Conservation (phyloP, 2,888 invertebrate genomes). For the Stenodera caucasica region DNA sequence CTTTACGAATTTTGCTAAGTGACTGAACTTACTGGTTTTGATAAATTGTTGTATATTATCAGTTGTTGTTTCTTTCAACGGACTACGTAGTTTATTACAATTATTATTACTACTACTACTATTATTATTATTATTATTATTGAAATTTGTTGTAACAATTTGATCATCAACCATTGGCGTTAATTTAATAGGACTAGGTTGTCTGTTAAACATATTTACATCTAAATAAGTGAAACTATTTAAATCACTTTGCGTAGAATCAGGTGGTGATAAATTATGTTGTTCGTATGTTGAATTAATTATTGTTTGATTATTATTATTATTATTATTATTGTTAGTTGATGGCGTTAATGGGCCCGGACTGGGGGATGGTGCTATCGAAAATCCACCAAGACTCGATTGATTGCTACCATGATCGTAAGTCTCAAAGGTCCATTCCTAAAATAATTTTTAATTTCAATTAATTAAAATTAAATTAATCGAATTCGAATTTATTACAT, state of each 20-base stretch:
- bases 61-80: constrained; percentile 42
- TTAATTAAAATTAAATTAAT: background rate
- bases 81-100: constrained; percentile 34
- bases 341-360: constrained; percentile 50
- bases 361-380: constrained; percentile 47
- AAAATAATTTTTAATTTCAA: constrained; percentile 27
- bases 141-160: constrained; percentile 45
- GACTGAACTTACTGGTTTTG: constrained; percentile 45
- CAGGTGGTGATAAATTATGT: background rate
- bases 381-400: constrained; percentile 52
- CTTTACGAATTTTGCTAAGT: background rate
- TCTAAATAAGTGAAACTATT: constrained; percentile 37
- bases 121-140: constrained; percentile 23
- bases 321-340: background rate
- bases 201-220: constrained; percentile 43
- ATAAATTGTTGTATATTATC: constrained; percentile 44
- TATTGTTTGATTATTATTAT: constrained; percentile 16
- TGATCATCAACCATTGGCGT: constrained; percentile 50
- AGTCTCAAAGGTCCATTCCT: constrained; percentile 54
- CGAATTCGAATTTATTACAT: constrained; percentile 13
- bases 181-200: constrained; percentile 52
- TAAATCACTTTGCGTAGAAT: constrained; percentile 32
- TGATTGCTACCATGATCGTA: constrained; percentile 58
- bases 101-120: background rate
- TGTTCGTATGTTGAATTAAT: constrained; percentile 32